Evolutionary conservation across 1,140 invertebrate genomes (phyloP), one percentile per base, ranked within the genome.

Genomic region (Caenorhabditis inopinata): DNA sequence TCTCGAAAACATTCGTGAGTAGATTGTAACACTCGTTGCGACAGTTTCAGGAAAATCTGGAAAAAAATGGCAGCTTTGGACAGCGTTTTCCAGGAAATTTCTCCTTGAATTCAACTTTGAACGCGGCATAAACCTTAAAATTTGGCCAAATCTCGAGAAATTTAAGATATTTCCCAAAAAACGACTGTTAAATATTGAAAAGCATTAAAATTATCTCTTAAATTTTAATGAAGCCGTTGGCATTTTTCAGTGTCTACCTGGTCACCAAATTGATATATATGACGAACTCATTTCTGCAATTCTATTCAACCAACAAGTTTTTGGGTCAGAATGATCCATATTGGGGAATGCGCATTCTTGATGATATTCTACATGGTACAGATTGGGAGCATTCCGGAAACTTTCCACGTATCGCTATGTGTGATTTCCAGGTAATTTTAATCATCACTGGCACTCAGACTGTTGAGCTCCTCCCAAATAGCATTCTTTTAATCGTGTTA

Each of bases 281-380:
- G 35, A 77, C 87, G 12, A 91, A 91, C 85, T 88, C 89, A 18
- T 87, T 91, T 49, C 90, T 90, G 18, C 91, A 91, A 84, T 87
- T 91, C 62, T 89, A 90, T 82, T 85, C 91, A 79, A 85, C 91
- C 83, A 91, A 91, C 84, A 85, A 87, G 68, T 91, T 91, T 80
- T 82, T 91, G 47, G 89, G 89, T 18, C 88, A 85, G 76, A 83
- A 85, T 32, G 68, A 87, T 78, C 76, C 78, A 12, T 48, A 79
- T 5, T 86, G 85, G 85, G 86, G 86, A 4, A 76, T 76, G 32
- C 25, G 79, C 5, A 84, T 88, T 47, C 76, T 87, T 5, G 79
- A 78, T 38, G 87, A 88, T 51, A 80, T 87, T 32, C 81, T 84
- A 18, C 47, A 77, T 16, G 87, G 87, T 7, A 62, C 73, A 11